These are phyloP conservation scores for Emydocephalus ijimae DNA, from an alignment of 2,113 vertebrate species.

Conservation along the genomic window DNA sequence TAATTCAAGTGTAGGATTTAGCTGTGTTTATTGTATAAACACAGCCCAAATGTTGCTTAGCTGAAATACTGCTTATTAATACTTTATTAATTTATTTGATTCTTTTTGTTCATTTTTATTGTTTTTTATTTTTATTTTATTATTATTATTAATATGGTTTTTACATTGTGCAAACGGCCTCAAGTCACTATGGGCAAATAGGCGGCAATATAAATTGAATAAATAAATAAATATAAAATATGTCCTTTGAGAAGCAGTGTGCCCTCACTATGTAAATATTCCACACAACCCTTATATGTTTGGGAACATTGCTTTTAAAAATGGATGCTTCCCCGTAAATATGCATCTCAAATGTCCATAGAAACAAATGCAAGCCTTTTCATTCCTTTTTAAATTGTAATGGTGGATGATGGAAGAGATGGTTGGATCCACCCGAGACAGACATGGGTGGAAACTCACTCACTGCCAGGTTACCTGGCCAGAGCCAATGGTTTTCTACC, in stretches of 20 bases:
- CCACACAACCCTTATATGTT: background rate
- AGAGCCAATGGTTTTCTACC: background rate
- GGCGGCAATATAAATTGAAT: too few relatives aligned
- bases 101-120: too few relatives aligned
- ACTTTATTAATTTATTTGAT: too few relatives aligned
- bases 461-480: background rate
- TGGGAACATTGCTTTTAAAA: background rate
- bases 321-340: background rate
- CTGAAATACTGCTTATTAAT: background rate
- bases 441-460: background rate
- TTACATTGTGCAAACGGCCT: too few relatives aligned
- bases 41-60: background rate
- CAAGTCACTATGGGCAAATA: too few relatives aligned
- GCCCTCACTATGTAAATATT: background rate
- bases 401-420: background rate
- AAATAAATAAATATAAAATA: background rate
- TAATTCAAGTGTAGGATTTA: background rate
- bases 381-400: background rate
- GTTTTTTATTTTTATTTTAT: too few relatives aligned
- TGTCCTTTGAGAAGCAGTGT: background rate
- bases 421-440: background rate
- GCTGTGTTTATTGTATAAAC: background rate
- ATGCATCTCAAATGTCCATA: background rate
- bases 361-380: background rate
- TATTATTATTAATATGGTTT: too few relatives aligned